Percentiles rank a stretch among this genome's conserved stretches.
Conservation (phyloP, 2,888 invertebrate species). For the Volucella zonaria region DNA sequence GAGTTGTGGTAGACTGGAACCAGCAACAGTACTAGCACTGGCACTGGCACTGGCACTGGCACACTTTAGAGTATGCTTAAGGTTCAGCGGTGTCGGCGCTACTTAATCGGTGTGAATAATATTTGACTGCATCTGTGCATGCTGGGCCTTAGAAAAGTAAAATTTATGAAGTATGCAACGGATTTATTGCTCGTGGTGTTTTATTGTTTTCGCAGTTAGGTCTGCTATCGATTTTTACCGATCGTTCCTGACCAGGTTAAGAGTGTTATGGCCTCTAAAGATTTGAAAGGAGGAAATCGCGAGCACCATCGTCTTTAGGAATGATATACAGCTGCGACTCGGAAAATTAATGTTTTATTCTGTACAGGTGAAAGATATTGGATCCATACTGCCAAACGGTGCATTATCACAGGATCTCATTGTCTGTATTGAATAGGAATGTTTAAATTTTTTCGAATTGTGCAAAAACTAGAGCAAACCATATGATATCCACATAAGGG, state of each 20-base stretch:
- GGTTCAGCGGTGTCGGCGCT: slow-evolving; percentile 27
- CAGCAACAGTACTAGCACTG: neutral
- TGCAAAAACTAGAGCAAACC: no score
- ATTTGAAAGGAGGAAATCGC: slow-evolving; percentile 69
- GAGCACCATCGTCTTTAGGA: neutral
- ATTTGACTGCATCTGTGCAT: slow-evolving; percentile 72
- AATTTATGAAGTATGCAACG: slow-evolving; percentile 74
- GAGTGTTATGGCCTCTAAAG: slow-evolving; percentile 54
- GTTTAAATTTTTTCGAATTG: no score
- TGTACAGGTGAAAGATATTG: no score
- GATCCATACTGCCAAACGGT: no score
- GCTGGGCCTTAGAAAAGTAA: slow-evolving; percentile 57
- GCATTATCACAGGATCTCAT: no score
- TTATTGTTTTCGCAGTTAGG: slow-evolving; percentile 72
- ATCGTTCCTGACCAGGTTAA: slow-evolving; percentile 70
- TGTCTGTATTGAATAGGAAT: no score
- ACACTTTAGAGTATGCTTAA: slow-evolving; percentile 44
- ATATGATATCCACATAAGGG: no score
- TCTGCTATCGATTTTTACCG: slow-evolving; percentile 63
- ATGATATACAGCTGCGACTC: no score
- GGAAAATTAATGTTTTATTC: no score
- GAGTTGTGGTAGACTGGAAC: slow-evolving; percentile 36
- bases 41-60: neutral
- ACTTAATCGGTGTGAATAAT: slow-evolving; percentile 69
- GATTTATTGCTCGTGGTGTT: slow-evolving; percentile 72